These are phyloP conservation scores for Ophioninae sp. DNA, from an alignment of 2,888 invertebrate genomes.

Conservation along the genomic window DNA sequence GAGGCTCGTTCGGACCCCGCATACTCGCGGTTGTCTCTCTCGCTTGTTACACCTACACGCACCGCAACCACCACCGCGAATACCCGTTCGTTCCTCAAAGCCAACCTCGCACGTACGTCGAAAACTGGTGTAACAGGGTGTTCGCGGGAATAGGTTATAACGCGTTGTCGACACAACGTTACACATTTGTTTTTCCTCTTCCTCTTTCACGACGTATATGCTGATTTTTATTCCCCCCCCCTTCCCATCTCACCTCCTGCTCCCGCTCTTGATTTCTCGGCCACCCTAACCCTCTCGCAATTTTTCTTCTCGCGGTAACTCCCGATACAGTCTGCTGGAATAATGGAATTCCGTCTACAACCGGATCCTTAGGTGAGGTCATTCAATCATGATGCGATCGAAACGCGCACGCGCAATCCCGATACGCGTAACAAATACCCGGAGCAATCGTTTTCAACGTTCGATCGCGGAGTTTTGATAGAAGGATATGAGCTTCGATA, in stretches of 20 bases:
- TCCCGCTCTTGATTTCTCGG: neutral
- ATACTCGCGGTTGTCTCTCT: constrained; percentile 54
- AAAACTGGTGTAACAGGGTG: constrained; percentile 62
- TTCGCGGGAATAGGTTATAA: constrained; percentile 57
- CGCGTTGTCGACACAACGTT: constrained; percentile 52
- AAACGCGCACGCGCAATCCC: neutral
- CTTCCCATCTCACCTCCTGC: neutral
- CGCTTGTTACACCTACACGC: constrained; percentile 70
- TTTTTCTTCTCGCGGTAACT: constrained; percentile 3
- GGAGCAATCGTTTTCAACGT: neutral
- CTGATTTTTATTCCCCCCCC: neutral
- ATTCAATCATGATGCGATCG: constrained; percentile 45
- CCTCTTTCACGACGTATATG: neutral
- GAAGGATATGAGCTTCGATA: too few relatives aligned
- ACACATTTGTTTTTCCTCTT: constrained; percentile 28
- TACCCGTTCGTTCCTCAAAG: constrained; percentile 53
- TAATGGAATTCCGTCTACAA: constrained; percentile 56
- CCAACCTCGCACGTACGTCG: constrained; percentile 17
- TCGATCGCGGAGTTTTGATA: neutral
- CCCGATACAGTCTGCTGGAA: constrained; percentile 47
- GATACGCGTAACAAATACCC: neutral
- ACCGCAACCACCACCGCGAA: constrained; percentile 40
- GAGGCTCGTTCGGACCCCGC: constrained; percentile 49
- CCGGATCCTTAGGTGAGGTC: constrained; percentile 52
- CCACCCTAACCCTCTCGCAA: too few relatives aligned